Base-by-base conservation (phyloP, 2,797 vertebrate genomes). In the Notolepis coatsorum region DNA sequence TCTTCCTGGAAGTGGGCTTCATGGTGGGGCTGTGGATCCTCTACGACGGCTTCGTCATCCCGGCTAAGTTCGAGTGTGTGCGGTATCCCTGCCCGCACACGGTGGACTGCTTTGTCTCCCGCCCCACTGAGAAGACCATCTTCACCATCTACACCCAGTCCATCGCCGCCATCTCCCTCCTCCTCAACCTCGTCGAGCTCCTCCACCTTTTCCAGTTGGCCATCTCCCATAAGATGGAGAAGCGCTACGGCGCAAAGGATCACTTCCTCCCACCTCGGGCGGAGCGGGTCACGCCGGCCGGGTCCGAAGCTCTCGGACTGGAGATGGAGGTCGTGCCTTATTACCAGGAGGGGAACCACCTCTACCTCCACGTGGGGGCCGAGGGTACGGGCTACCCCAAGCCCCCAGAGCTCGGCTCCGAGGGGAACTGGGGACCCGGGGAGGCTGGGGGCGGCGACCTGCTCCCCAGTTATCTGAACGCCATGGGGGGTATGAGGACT, bases 111-210 rank as follows among this genome's bases (percentile, higher is more conserved):
- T 95, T 93, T 47, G 91, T 94, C 53, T 95, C 94, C 0, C 84
- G 93, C 0, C 94, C 94, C 50, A 95, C 92, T 0, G 94, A 95
- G 73, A 95, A 95, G 84, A 93, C 93, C 1, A 89, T 95, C 58
- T 94, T 95, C 69, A 94, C 91, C 53, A 70, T 95, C 57, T 95
- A 94, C 81, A 93, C 89, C 52, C 91, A 94, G 82, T 82, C 57
- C 15, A 88, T 93, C 1, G 91, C 93, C 0, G 64, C 25, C 5
- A 1, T 95, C 31, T 94, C 94, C 2, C 54, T 93, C 52, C 50
- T 95, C 17, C 92, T 95, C 48, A 95, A 95, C 73, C 15, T 94
- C 1, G 0, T 88, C 0, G 94, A 95, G 74, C 89, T 95, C 5
- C 48, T 94, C 30, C 79, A 93, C 71, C 85, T 95, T 12, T 54